Percentiles rank a stretch among this genome's conserved stretches.
phyloP scores from a whole-genome alignment of 1,140 invertebrate genomes.

The Pantala flavescens region DNA sequence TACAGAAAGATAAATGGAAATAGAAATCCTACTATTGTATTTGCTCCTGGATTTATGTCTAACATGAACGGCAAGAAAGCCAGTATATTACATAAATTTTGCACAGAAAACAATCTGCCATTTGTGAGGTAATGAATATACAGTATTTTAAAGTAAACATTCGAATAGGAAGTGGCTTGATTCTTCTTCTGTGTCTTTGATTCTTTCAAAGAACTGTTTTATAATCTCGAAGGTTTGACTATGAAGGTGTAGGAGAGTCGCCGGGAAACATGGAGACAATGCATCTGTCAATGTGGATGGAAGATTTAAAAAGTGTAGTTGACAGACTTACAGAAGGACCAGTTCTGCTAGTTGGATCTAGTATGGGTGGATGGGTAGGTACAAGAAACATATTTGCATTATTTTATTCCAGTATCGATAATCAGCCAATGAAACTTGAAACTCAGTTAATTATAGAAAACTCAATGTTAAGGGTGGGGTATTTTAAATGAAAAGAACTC shows the following conservation, averaged over 20 bases:
- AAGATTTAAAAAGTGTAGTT: constrained; percentile 11
- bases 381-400: background rate
- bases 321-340: background rate
- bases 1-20: background rate
- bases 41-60: constrained; percentile 15
- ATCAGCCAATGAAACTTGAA: too few species aligned
- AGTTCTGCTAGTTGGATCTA: constrained; percentile 11
- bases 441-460: too few species aligned
- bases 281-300: constrained; percentile 10
- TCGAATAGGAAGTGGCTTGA: too few species aligned
- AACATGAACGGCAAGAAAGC: constrained; percentile 11
- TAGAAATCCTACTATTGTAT: background rate
- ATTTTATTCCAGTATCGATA: background rate
- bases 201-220: background rate
- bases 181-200: too few species aligned
- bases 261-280: constrained; percentile 10
- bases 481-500: too few species aligned
- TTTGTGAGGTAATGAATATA: background rate
- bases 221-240: constrained; percentile 13
- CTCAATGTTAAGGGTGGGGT: too few species aligned
- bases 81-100: background rate
- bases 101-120: background rate
- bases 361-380: constrained; percentile 17
- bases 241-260: background rate
- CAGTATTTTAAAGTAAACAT: too few species aligned